Evolutionary conservation across 2,113 vertebrate species (phyloP).

Genomic region (Pomatorhinus ruficollis): DNA sequence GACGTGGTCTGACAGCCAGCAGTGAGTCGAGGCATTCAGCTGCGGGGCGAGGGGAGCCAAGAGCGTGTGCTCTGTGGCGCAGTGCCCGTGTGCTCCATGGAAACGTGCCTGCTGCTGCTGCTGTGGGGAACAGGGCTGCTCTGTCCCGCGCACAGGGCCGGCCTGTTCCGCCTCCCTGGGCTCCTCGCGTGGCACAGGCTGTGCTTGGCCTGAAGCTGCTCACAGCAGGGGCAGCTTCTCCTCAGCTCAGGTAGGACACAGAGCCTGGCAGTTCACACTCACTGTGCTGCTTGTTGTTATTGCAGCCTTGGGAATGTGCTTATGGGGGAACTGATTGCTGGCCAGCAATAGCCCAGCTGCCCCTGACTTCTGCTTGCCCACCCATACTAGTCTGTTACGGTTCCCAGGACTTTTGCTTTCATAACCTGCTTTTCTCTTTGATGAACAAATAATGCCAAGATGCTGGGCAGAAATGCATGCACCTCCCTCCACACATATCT

Average conservation of each 20-base stretch:
- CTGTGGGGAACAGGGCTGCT: neutral
- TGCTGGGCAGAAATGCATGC: neutral
- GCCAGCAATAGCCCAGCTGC: neutral
- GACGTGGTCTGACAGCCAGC: fast-evolving
- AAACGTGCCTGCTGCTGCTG: neutral
- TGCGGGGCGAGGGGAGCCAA: fast-evolving
- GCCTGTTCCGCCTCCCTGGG: fast-evolving
- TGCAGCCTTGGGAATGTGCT: neutral
- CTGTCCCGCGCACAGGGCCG: neutral
- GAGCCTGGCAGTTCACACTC: neutral
- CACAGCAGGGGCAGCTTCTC: fast-evolving
- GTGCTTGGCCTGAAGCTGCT: neutral
- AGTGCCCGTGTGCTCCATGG: neutral
- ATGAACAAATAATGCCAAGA: neutral
- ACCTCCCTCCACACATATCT: neutral
- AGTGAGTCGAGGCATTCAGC: neutral
- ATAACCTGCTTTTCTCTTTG: neutral
- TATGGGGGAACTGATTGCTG: fast-evolving
- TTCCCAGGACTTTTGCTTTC: neutral
- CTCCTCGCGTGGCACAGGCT: fast-evolving
- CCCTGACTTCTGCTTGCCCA: neutral
- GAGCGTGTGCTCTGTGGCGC: neutral
- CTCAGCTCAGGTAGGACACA: neutral
- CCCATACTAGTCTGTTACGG: neutral
- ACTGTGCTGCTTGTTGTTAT: neutral